Evolutionary conservation across 2,888 invertebrate genomes (phyloP).

Genomic region (Xylota sylvarum): DNA sequence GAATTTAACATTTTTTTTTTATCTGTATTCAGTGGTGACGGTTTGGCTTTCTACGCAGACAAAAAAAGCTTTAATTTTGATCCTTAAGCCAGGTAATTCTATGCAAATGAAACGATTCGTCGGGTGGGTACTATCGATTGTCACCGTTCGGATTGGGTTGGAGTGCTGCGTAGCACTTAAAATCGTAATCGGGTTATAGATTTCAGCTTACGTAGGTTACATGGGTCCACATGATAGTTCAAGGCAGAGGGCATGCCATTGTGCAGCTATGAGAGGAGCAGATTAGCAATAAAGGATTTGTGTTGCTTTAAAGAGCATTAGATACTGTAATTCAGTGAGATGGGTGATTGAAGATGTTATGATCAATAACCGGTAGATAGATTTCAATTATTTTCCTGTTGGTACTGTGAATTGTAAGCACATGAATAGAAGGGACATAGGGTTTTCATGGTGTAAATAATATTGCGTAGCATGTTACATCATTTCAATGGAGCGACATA

Average conservation of each 20-base stretch:
- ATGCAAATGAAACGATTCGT: conserved; percentile 55
- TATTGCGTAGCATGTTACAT: conserved; percentile 8
- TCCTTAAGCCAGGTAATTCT: conserved; percentile 49
- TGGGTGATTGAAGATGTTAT: conserved; percentile 47
- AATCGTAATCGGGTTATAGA: conserved; percentile 39
- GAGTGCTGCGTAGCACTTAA: conserved; percentile 19
- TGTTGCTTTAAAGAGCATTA: conserved; percentile 45
- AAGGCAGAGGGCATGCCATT: conserved; percentile 10
- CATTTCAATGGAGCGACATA: conserved; percentile 22
- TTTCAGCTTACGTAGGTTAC: conserved; percentile 6
- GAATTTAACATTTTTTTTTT: conserved; percentile 18
- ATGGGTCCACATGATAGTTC: conserved; percentile 23
- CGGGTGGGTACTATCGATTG: not conserved
- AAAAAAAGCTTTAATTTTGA: conserved; percentile 37
- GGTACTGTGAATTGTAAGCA: conserved; percentile 17
- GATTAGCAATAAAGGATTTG: conserved; percentile 58
- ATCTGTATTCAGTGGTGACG: not conserved
- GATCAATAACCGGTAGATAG: conserved; percentile 25
- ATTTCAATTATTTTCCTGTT: conserved; percentile 14
- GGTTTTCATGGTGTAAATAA: conserved; percentile 14
- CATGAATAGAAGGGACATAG: conserved; percentile 1
- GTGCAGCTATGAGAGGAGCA: conserved; percentile 11
- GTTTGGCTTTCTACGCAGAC: conserved; percentile 8
- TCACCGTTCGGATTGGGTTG: not conserved
- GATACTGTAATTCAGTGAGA: conserved; percentile 47